Percentiles rank a stretch among this genome's conserved stretches.
Evolutionary conservation across 2,113 vertebrate species (phyloP).

Genomic region (Poeciliopsis prolifica): DNA sequence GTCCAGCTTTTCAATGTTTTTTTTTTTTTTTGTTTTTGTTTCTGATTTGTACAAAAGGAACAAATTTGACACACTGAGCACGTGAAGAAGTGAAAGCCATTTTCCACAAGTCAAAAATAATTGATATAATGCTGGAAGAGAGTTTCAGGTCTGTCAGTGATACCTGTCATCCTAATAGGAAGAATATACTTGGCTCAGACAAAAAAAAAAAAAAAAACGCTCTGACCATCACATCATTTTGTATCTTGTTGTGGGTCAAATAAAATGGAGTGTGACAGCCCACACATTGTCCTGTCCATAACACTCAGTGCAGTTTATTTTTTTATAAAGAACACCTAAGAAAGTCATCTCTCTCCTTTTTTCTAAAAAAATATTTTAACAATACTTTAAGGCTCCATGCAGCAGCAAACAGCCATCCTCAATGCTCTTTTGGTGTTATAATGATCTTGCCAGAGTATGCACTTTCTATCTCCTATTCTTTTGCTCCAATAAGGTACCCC

Average conservation of each 20-base stretch:
- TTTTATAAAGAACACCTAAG: constrained; percentile 9
- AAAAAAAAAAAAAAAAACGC: constrained; percentile 1
- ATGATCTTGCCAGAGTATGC: neutral
- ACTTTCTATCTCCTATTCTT: neutral
- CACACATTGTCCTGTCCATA: constrained; percentile 9
- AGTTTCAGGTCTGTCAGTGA: neutral
- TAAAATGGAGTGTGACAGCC: constrained; percentile 15
- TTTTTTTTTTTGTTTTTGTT: neutral
- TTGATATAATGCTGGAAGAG: neutral
- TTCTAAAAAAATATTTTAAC: neutral
- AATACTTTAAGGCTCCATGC: neutral
- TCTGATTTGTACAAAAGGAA: neutral
- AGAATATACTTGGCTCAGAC: neutral
- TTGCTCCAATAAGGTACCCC: neutral
- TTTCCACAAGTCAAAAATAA: constrained; percentile 4
- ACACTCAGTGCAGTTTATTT: constrained; percentile 9
- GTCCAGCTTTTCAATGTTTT: constrained; percentile 9
- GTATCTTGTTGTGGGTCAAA: constrained; percentile 13
- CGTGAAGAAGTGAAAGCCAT: neutral
- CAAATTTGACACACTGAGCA: neutral
- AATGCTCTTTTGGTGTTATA: too few relatives aligned
- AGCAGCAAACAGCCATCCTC: neutral
- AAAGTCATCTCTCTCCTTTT: neutral
- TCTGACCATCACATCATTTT: neutral
- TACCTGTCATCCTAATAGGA: neutral